Percentiles rank a stretch among this genome's conserved stretches.
Evolutionary conservation across 2,113 vertebrate species (phyloP).

Genomic region (Rhabdomys dilectus): DNA sequence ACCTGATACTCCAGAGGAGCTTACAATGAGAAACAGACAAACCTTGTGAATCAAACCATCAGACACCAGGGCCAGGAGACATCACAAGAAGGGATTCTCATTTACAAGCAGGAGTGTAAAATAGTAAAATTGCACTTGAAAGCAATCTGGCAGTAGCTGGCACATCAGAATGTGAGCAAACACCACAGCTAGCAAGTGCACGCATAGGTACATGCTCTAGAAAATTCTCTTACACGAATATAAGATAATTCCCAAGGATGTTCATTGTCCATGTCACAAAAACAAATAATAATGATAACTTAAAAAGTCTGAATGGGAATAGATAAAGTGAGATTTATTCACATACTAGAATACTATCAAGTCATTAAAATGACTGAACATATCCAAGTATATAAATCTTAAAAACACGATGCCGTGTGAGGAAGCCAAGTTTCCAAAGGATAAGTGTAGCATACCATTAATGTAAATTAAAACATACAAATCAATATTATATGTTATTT

Average conservation of each 20-base stretch:
- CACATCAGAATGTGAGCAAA: not conserved
- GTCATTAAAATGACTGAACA: slow-evolving; percentile 69
- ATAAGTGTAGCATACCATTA: slow-evolving; percentile 16
- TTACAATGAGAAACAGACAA: slow-evolving; percentile 63
- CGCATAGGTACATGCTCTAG: not conserved
- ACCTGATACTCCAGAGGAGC: slow-evolving; percentile 26
- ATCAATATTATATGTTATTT: slow-evolving; percentile 64
- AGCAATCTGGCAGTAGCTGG: not conserved
- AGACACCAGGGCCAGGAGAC: slow-evolving; percentile 45
- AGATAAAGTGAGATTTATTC: slow-evolving; percentile 63
- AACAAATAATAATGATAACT: slow-evolving; percentile 52
- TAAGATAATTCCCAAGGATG: not conserved
- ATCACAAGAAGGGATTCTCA: not conserved
- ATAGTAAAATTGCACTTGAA: not conserved
- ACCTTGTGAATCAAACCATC: slow-evolving; percentile 67
- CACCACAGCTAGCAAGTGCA: not conserved
- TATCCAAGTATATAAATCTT: slow-evolving; percentile 64
- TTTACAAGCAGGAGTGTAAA: not conserved
- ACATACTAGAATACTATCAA: slow-evolving; percentile 57
- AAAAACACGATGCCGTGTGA: slow-evolving; percentile 44
- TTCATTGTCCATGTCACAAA: slow-evolving; percentile 29
- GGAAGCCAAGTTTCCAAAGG: slow-evolving; percentile 67
- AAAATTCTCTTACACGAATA: not conserved
- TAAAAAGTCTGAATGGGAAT: slow-evolving; percentile 32
- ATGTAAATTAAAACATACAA: slow-evolving; percentile 63